Base-by-base conservation (phyloP, 2,888 invertebrate genomes). In the Brachypterus glaber region DNA sequence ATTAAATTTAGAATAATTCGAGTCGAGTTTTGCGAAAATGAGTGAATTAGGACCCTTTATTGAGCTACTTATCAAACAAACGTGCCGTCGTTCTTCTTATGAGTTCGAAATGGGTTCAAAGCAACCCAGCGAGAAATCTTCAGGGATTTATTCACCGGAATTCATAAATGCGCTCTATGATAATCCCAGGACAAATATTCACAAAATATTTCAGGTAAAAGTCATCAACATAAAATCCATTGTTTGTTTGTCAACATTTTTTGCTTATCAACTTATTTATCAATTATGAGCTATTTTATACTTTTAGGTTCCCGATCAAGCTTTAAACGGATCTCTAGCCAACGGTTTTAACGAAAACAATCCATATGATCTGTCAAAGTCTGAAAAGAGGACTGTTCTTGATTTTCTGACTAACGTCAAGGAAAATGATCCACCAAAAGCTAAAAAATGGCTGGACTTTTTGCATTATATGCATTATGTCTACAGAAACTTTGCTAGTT, bases 391-490 rank as follows among this genome's bases (percentile, higher is more conserved):
- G 41, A 48, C 45, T 25, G 39, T 56, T 29, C 40, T 53, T 21
- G 55, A 55, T 24, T 59, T 54, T 45, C 47, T 58, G 4, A 48
- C 42, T 12, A 52, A 51, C 37, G 48, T 59, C 38, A 54, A 55
- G 35, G 50, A 54, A 11, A 53, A 53, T 47, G 49, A 53, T 17
- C 56, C 59, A 3, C 33, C 46, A 25, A 41, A 47, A 24, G 50
- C 54, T 13, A 50, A 53, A 39, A 51, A 55, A 30, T 63, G 63
- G 63, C 50, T 57, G 18, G 58, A 57, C 39, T 43, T 63, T 27
- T 60, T 60, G 30, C 63, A 63, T 52, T 61, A 57, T 45, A 49
- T 62, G 48, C 57, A 58, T 47, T 61, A 55, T 45, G 52, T 59
- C 26, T 63, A 62, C 46, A 53, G 63, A 40, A 57, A 59, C 39